Conservation (phyloP, 2,113 vertebrate species). For the Atlantisia rogersi region DNA sequence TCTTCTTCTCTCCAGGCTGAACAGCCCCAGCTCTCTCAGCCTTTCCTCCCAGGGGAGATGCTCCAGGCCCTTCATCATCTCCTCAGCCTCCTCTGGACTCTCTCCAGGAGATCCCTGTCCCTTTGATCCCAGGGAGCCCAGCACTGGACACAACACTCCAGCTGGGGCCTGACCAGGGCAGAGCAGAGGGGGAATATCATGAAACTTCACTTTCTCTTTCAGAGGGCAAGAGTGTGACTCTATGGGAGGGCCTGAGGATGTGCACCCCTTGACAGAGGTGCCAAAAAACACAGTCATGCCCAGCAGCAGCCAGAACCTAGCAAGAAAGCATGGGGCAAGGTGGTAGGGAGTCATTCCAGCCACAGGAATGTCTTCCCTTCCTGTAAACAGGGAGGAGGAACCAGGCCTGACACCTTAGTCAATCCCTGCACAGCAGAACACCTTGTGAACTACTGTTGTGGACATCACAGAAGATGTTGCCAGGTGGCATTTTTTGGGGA, state of each 20-base stretch:
- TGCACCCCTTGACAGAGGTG: neutral
- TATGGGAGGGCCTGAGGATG: rapidly evolving
- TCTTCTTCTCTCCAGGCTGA: too few relatives aligned
- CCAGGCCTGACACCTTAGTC: neutral
- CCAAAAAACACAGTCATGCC: neutral
- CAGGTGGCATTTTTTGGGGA: neutral
- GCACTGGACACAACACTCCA: too few relatives aligned
- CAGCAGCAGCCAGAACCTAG: neutral
- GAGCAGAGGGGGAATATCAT: too few relatives aligned
- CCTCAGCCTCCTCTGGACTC: too few relatives aligned
- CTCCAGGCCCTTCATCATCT: too few relatives aligned
- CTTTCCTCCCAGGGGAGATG: too few relatives aligned
- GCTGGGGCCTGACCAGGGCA: too few relatives aligned
- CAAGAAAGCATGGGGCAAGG: neutral
- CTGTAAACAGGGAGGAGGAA: neutral
- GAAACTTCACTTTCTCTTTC: too few relatives aligned
- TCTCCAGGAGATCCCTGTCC: too few relatives aligned
- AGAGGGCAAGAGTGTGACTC: neutral
- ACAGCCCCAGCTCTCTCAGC: too few relatives aligned
- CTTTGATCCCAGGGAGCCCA: too few relatives aligned
- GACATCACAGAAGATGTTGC: neutral
- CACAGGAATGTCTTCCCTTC: rapidly evolving
- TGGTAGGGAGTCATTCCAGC: neutral
- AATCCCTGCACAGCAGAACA: neutral
- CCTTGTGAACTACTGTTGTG: neutral